These are phyloP conservation scores for Perdix hodgsoniae DNA, from an alignment of 2,797 vertebrate genomes.

Conservation along the genomic window DNA sequence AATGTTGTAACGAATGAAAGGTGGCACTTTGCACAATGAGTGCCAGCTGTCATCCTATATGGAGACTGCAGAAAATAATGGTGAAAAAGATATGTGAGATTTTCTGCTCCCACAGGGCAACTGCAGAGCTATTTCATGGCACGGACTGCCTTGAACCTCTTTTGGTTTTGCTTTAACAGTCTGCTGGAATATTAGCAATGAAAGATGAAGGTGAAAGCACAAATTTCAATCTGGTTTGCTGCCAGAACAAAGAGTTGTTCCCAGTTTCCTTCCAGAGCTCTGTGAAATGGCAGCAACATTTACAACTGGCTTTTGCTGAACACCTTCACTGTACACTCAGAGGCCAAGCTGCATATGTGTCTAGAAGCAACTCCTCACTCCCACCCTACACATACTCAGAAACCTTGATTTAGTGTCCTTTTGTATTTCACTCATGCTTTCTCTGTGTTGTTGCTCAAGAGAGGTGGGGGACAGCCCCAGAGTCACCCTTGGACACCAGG, in stretches of 20 bases:
- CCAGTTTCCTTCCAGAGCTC: conserved; percentile 30
- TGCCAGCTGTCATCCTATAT: neutral
- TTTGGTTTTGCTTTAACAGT: conserved; percentile 22
- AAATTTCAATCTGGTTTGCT: conserved; percentile 30
- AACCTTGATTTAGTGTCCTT: neutral
- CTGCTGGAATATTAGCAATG: conserved; percentile 35
- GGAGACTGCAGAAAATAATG: neutral
- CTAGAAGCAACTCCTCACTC: neutral
- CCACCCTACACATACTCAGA: neutral
- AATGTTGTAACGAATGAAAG: neutral
- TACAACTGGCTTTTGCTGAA: neutral
- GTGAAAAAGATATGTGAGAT: neutral
- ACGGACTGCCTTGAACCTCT: neutral
- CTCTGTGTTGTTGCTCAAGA: neutral
- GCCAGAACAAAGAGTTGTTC: conserved; percentile 38
- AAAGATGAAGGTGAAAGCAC: conserved; percentile 39
- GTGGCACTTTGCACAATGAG: neutral
- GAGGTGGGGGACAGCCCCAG: too few species aligned
- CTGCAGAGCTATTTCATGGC: neutral
- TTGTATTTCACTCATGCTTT: neutral
- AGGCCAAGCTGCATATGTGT: neutral
- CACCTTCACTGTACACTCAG: neutral
- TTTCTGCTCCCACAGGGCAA: neutral
- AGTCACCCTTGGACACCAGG: neutral
- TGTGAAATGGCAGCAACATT: neutral